Evolutionary conservation across 1,140 invertebrate genomes (phyloP).

Genomic region (Drosophila sucinea): DNA sequence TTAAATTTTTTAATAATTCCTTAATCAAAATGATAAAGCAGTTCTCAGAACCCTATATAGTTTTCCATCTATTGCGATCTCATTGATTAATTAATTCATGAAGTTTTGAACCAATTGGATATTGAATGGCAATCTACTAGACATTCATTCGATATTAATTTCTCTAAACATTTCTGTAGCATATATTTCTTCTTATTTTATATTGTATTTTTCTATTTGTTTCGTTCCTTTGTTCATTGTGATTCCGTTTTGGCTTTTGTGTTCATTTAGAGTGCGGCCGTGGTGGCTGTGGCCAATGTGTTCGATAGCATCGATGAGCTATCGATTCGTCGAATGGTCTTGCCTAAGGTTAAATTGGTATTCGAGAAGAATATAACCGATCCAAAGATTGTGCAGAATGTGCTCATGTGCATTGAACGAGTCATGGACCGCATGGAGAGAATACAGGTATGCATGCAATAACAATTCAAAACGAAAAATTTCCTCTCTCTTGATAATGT

Average conservation of each 20-base stretch:
- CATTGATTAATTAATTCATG: too few species aligned
- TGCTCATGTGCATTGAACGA: constrained; percentile 90
- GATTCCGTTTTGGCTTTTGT: too few species aligned
- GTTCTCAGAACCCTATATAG: too few species aligned
- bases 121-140: too few species aligned
- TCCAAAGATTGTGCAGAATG: constrained; percentile 90
- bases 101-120: too few species aligned
- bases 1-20: too few species aligned
- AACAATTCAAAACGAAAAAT: neutral
- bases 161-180: too few species aligned
- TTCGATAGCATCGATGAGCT: constrained; percentile 93
- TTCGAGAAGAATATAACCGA: constrained; percentile 94
- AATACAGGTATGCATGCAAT: constrained; percentile 84
- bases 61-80: too few species aligned
- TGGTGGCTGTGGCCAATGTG: constrained; percentile 94
- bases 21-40: too few species aligned
- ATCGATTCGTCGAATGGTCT: constrained; percentile 91
- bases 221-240: neutral
- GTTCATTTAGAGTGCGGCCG: constrained; percentile 90
- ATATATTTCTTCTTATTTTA: neutral
- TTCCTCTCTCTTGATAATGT: constrained; percentile 2
- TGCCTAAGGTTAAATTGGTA: constrained; percentile 94
- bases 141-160: too few species aligned
- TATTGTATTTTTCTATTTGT: neutral
- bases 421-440: constrained; percentile 93